Base-by-base conservation (phyloP, 2,888 invertebrate genomes). In the Netelia fuscicornis region DNA sequence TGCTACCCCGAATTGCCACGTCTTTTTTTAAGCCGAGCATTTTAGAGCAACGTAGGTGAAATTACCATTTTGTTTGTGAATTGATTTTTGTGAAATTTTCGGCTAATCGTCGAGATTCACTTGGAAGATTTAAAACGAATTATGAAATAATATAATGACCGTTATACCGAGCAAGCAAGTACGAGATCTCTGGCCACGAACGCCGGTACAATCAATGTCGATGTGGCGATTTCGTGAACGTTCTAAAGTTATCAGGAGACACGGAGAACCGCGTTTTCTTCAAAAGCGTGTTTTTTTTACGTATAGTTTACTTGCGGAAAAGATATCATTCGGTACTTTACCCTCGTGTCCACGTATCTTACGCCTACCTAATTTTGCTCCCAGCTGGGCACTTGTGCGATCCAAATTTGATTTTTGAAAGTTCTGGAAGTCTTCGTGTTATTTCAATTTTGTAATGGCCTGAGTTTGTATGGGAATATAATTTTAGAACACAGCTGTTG, bases 331-430 rank as follows among this genome's bases (percentile, higher is more conserved):
- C 20, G 71, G 71, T 3, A 71, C 23, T 23, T 77, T 77, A 76
- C 52, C 77, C 84, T 78, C 72, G 72, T 84, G 84, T 72, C 75
- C 77, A 74, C 62, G 81, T 65, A 23, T 62, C 42, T n/a, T 17
- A 58, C 77, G 52, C 56, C 52, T 81, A 58, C 56, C 72, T 77
- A 56, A 81, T 77, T 64, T 81, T 81, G 72, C 67, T 54, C 77
- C 71, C 83, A 83, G 83, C 79, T 83, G 79, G 44, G 77, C 48
- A 37, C 54, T 67, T 42, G 44, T 58, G 37, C 58, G 8, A 17
- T 23, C 58, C 20, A 20, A 30, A 8, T 56, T 44, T 37, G 56
- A n/a, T 67, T 20, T 37, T n/a, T 10, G 3, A 52, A 25, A 23
- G 17, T 42, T n/a, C 23, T 17, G 56, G 0, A n/a, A 17, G 17